A percentile compares a stretch with the other conserved stretches of the same genome.
Evolutionary conservation across 2,888 invertebrate genomes (phyloP).

Genomic region (Dryobotodes eremita): DNA sequence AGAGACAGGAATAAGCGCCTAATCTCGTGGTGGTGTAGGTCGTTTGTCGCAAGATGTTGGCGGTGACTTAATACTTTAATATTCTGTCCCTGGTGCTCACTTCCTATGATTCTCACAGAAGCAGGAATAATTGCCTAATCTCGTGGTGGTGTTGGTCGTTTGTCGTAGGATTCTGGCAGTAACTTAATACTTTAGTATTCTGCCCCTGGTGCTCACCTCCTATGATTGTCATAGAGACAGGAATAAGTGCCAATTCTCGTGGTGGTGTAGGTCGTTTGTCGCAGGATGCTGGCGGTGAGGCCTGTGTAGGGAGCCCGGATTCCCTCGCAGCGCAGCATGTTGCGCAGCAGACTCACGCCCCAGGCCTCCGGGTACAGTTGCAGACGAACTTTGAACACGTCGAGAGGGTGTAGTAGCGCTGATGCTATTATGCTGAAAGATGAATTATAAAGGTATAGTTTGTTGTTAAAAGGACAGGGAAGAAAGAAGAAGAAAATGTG

Average conservation of each 20-base stretch:
- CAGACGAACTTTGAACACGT: slow-evolving; percentile 98
- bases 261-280: slow-evolving; percentile 99
- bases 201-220: slow-evolving; percentile 79
- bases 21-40: slow-evolving; percentile 98
- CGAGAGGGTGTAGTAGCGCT: slow-evolving; percentile 97
- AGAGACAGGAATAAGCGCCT: slow-evolving; percentile 96
- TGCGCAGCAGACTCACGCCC: slow-evolving; percentile 92
- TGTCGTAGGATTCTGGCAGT: slow-evolving; percentile 94
- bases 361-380: slow-evolving; percentile 95
- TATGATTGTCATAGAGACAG: slow-evolving; percentile 94
- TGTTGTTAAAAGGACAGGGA: neutral
- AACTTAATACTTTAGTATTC: neutral
- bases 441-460: neutral
- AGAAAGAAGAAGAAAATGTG: neutral
- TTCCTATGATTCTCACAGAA: slow-evolving; percentile 93
- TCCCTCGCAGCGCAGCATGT: slow-evolving; percentile 95
- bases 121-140: slow-evolving; percentile 97
- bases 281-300: slow-evolving; percentile 95
- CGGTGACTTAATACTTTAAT: neutral
- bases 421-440: slow-evolving; percentile 96
- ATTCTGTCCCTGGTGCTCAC: slow-evolving; percentile 73
- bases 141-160: slow-evolving; percentile 98
- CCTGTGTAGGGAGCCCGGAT: slow-evolving; percentile 95
- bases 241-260: slow-evolving; percentile 97
- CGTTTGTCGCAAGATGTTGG: slow-evolving; percentile 92